Evolutionary conservation across 2,888 invertebrate genomes (phyloP).

Genomic region (Epicampocera succincta): DNA sequence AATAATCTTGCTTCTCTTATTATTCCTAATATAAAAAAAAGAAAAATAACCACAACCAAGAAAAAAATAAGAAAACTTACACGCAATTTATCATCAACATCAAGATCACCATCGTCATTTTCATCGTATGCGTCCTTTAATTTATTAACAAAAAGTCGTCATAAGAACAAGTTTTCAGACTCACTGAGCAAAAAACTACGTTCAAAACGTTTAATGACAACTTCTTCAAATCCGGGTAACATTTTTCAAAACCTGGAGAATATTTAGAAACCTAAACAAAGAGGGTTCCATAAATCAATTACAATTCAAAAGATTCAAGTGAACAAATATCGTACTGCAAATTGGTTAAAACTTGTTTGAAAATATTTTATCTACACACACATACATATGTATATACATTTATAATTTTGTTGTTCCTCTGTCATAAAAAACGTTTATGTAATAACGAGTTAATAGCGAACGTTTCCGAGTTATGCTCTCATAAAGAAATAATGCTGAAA

Average conservation of each 20-base stretch:
- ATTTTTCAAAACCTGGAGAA: constrained; percentile 17
- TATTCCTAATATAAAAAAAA: constrained; percentile 60
- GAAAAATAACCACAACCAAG: constrained; percentile 21
- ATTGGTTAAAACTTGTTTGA: too few relatives aligned
- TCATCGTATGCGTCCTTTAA: constrained; percentile 13
- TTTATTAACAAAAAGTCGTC: constrained; percentile 23
- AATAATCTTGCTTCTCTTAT: constrained; percentile 67
- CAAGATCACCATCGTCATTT: constrained; percentile 10
- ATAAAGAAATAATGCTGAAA: constrained; percentile 45
- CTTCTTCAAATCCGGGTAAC: constrained; percentile 9
- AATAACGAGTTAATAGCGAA: too few relatives aligned
- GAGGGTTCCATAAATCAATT: too few relatives aligned
- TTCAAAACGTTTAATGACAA: constrained; percentile 24
- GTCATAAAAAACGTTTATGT: too few relatives aligned
- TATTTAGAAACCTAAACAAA: not conserved
- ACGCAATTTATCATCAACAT: constrained; percentile 33
- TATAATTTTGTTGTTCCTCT: too few relatives aligned
- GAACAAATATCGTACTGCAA: too few relatives aligned
- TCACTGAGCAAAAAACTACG: constrained; percentile 18
- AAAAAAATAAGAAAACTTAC: constrained; percentile 39
- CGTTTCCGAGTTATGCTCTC: too few relatives aligned
- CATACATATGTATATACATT: too few relatives aligned
- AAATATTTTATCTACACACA: too few relatives aligned
- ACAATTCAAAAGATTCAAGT: too few relatives aligned
- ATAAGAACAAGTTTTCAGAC: constrained; percentile 9